Evolutionary conservation across 2,888 invertebrate genomes (phyloP).

Genomic region (Amblyjoppa proteus): DNA sequence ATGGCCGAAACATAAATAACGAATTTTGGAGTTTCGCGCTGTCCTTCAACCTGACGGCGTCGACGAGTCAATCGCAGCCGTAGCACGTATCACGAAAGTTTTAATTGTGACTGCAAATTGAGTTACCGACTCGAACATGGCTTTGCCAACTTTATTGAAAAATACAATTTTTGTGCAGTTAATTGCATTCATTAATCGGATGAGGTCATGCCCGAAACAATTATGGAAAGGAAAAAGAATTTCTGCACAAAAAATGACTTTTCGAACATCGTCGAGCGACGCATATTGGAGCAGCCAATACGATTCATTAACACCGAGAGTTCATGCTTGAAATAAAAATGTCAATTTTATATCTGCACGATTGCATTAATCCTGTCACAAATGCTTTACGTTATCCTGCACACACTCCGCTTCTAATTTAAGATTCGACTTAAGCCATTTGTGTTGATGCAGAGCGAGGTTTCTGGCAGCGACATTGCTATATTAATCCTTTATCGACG

Average conservation of each 20-base stretch:
- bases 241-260: not conserved
- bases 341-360: constrained; percentile 44
- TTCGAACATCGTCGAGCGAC: not conserved
- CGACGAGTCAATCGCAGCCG: no score
- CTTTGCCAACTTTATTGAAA: not conserved
- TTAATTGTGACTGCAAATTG: not conserved
- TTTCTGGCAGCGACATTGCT: constrained; percentile 50
- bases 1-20: no score
- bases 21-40: no score
- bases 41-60: no score
- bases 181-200: not conserved
- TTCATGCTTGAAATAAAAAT: constrained; percentile 13
- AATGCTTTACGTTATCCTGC: constrained; percentile 68
- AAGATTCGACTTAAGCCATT: constrained; percentile 5
- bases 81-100: not conserved
- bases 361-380: constrained; percentile 66
- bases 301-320: not conserved
- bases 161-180: not conserved
- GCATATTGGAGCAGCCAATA: not conserved
- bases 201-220: not conserved
- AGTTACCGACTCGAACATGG: not conserved
- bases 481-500: not conserved
- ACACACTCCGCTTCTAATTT: constrained; percentile 25
- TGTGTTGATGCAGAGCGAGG: constrained; percentile 3
- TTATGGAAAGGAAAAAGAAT: not conserved